Conservation (phyloP, 30 jellyfish, hydroid and myxozoan species). For the Aurelia aurita complex sp. Pacific region DNA sequence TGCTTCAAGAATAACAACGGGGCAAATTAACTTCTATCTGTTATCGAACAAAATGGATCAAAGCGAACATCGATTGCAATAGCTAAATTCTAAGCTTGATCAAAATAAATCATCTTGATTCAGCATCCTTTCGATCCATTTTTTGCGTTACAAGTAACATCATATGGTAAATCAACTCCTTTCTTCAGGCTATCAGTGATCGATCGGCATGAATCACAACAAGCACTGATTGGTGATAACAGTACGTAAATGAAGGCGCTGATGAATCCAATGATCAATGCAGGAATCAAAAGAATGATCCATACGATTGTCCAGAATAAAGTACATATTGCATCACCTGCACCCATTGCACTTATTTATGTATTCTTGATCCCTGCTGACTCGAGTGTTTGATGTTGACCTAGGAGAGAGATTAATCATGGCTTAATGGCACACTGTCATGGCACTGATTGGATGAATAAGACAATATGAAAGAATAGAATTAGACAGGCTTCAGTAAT, state of each 20-base stretch:
- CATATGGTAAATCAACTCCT: slow-evolving; percentile 73
- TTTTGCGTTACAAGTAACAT: slow-evolving; percentile 67
- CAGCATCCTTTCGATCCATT: slow-evolving; percentile 80
- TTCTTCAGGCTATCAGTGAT: slow-evolving; percentile 67
- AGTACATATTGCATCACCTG: slow-evolving; percentile 80
- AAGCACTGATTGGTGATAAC: slow-evolving; percentile 78
- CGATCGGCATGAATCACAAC: slow-evolving; percentile 74
- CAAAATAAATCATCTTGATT: background rate
- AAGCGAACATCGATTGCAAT: too few species aligned
- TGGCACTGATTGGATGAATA: too few species aligned
- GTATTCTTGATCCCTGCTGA: too few species aligned
- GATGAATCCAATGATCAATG: slow-evolving; percentile 66
- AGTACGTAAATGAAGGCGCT: slow-evolving; percentile 78
- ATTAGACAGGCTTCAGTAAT: too few species aligned
- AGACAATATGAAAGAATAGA: too few species aligned
- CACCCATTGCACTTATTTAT: slow-evolving; percentile 60
- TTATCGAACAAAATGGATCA: background rate
- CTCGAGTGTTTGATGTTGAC: too few species aligned
- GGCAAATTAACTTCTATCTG: background rate
- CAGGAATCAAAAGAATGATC: slow-evolving; percentile 54
- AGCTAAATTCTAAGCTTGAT: too few species aligned
- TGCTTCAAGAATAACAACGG: too few species aligned
- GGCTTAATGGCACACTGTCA: too few species aligned
- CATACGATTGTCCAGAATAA: slow-evolving; percentile 81
- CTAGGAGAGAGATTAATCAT: too few species aligned